Percentiles rank a stretch among this genome's conserved stretches.
phyloP scores from a whole-genome alignment of 1,140 invertebrate species.

The Zeugodacus cucurbitae region DNA sequence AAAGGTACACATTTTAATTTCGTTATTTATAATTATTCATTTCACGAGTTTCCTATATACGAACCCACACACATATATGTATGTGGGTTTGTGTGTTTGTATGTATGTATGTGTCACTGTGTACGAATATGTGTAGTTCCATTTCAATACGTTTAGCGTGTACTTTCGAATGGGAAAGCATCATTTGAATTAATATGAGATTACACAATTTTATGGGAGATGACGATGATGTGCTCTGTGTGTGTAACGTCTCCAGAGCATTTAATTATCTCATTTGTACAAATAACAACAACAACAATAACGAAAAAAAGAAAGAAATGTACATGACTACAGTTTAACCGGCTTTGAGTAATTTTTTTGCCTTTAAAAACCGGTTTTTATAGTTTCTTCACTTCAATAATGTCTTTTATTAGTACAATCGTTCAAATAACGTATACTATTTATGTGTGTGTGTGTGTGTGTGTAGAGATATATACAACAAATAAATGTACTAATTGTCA shows the following conservation, averaged over 20 bases:
- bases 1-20: not conserved
- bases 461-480: not conserved
- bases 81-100: not conserved
- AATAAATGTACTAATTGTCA: not conserved
- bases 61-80: too few species aligned
- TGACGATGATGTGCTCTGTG: not conserved
- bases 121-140: not conserved
- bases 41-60: not conserved
- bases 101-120: not conserved
- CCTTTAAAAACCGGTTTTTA: slow-evolving; percentile 21
- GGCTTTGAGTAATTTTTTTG: slow-evolving; percentile 8
- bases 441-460: too few species aligned
- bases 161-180: not conserved
- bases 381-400: slow-evolving; percentile 2
- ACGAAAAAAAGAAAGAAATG: too few species aligned
- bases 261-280: not conserved
- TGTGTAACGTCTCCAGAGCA: not conserved
- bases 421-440: not conserved
- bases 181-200: not conserved
- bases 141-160: not conserved
- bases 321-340: not conserved
- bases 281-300: not conserved
- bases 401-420: not conserved
- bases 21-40: not conserved
- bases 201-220: not conserved